Evolutionary conservation across 2,888 invertebrate genomes (phyloP).

Genomic region (Nemapogon koenigi): DNA sequence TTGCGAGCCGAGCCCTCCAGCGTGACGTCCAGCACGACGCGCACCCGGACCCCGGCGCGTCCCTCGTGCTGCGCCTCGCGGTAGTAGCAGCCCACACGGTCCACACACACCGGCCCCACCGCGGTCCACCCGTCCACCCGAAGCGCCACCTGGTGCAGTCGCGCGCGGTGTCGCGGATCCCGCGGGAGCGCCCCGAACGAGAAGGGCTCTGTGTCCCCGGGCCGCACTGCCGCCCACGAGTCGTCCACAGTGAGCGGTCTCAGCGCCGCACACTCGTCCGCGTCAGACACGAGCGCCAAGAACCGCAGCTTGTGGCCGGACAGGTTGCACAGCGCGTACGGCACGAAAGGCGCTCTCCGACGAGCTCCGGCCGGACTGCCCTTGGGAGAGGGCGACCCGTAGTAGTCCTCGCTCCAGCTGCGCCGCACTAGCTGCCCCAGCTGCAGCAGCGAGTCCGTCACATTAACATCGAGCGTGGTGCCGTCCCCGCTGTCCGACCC

Average conservation of each 20-base stretch:
- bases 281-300: conserved; percentile 79
- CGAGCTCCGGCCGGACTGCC: conserved; percentile 69
- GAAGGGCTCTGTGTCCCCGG: conserved; percentile 83
- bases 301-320: conserved; percentile 88
- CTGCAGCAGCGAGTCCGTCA: conserved; percentile 88
- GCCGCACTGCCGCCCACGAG: conserved; percentile 76
- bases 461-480: conserved; percentile 80
- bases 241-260: conserved; percentile 33
- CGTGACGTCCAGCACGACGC: conserved; percentile 87
- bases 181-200: conserved; percentile 78
- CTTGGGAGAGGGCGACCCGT: conserved; percentile 49
- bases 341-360: conserved; percentile 89
- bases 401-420: conserved; percentile 88
- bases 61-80: conserved; percentile 63
- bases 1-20: conserved; percentile 95
- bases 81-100: conserved; percentile 94
- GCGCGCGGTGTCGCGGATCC: conserved; percentile 72
- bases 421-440: conserved; percentile 79
- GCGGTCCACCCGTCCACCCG: conserved; percentile 89
- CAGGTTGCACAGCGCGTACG: conserved; percentile 91
- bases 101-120: conserved; percentile 90
- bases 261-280: conserved; percentile 58
- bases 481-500: too few relatives aligned
- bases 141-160: conserved; percentile 87
- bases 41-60: conserved; percentile 4